phyloP scores from a whole-genome alignment of 2,888 invertebrate species.

The Andricus curvator region DNA sequence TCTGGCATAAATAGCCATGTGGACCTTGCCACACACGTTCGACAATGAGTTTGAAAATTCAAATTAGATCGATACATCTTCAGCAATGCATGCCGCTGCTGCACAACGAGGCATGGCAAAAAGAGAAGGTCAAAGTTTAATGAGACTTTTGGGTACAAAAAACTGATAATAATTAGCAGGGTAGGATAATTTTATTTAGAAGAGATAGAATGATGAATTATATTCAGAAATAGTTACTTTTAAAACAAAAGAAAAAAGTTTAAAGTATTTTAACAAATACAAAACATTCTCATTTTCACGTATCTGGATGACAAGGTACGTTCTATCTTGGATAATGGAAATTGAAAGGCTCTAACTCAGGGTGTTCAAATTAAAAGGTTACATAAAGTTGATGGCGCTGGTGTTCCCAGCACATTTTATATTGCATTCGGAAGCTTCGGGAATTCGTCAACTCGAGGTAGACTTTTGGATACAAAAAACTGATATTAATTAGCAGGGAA shows the following conservation, averaged over 20 bases:
- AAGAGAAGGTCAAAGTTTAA: slow-evolving; percentile 7
- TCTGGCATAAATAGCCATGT: slow-evolving; percentile 14
- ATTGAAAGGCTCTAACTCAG: no score
- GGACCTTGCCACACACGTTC: background rate
- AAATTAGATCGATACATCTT: slow-evolving; percentile 9
- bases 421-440: no score
- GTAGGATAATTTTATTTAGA: background rate
- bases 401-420: no score
- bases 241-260: background rate
- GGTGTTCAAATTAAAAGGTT: no score
- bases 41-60: slow-evolving; percentile 15
- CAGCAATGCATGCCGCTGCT: background rate
- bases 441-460: no score
- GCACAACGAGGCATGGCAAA: background rate
- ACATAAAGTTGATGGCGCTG: no score
- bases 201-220: background rate
- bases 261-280: no score
- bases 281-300: no score
- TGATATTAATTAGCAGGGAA: background rate
- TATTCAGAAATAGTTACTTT: background rate
- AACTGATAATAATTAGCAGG: background rate
- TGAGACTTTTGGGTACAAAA: background rate
- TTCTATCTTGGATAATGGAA: no score
- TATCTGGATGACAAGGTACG: no score
- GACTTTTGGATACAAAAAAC: background rate